Base-by-base conservation (phyloP, 2,888 invertebrate genomes). In the Eumacrocentrus americanus region DNA sequence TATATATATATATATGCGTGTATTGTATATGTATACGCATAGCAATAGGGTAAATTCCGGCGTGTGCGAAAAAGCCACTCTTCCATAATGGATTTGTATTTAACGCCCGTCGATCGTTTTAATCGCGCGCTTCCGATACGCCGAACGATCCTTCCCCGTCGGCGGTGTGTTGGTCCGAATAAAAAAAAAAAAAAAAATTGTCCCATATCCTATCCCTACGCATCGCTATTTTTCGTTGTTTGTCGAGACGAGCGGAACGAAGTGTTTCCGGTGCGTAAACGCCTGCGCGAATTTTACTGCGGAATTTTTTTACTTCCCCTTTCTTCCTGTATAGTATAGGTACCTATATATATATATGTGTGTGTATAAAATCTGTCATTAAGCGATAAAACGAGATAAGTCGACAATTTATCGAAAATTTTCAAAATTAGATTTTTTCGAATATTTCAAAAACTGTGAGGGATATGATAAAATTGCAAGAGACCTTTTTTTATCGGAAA, bases 241-340 rank as follows among this genome's bases (percentile, higher is more conserved):
- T 25, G 11, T 47, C 35, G 20, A 9, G 22, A 25, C 14, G 7
- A 29, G 37, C 25, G 9, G 35, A 35, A 34, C 47, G 25, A 56
- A 60, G 55, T 56, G 35, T 60, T 60, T 37, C 44, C 51, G 35
- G 23, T 42, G 54, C 51, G 44, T 37, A 55, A 48, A 46, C 44
- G 20, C 18, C 37, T 16, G 12, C 42, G 40, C 18, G 37, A 40
- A 55, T 60, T 60, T 55, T 48, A 44, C 35, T 23, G 50, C 34
- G 20, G 44, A 51, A 34, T 25, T n/a, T n/a, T n/a, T n/a, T n/a
- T n/a, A n/a, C n/a, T n/a, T n/a, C n/a, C n/a, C n/a, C n/a, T n/a
- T n/a, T n/a, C n/a, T n/a, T n/a, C n/a, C n/a, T n/a, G n/a, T n/a
- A n/a, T n/a, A n/a, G n/a, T n/a, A n/a, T n/a, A n/a, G n/a, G n/a